Evolutionary conservation across 2,888 invertebrate genomes (phyloP).

Genomic region (Malachius bipustulatus): DNA sequence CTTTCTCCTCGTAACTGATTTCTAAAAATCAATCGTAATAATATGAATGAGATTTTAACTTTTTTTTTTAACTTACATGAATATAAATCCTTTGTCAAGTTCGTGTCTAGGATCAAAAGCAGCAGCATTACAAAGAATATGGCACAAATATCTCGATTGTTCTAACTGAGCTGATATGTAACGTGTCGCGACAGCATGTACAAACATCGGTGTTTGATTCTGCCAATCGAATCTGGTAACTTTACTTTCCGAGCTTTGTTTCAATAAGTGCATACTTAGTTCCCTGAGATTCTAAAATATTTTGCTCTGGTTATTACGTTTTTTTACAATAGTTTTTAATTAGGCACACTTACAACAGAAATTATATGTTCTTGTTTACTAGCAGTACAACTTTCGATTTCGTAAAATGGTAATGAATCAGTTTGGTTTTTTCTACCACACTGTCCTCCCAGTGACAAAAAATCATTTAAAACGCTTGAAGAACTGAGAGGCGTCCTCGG

Average conservation of each 20-base stretch:
- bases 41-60: neutral
- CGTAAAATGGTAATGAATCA: constrained; percentile 64
- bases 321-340: too few relatives aligned
- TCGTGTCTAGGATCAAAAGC: constrained; percentile 56
- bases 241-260: constrained; percentile 44
- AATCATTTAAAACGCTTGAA: constrained; percentile 36
- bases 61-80: constrained; percentile 48
- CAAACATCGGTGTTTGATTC: constrained; percentile 53
- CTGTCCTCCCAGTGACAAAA: constrained; percentile 39
- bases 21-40: constrained; percentile 38
- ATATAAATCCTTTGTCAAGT: constrained; percentile 63
- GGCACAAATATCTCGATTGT: constrained; percentile 64
- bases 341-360: constrained; percentile 54
- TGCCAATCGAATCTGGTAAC: constrained; percentile 38
- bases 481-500: constrained; percentile 46
- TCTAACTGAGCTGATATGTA: constrained; percentile 75
- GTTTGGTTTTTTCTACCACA: constrained; percentile 35
- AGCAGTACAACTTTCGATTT: constrained; percentile 75
- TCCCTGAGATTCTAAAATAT: constrained; percentile 63
- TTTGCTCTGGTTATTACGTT: neutral
- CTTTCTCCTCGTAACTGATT: constrained; percentile 61
- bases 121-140: constrained; percentile 58
- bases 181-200: constrained; percentile 70
- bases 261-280: constrained; percentile 70
- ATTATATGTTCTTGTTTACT: constrained; percentile 81